Conservation (phyloP, 2,888 invertebrate species). For the Chouioia cunea region DNA sequence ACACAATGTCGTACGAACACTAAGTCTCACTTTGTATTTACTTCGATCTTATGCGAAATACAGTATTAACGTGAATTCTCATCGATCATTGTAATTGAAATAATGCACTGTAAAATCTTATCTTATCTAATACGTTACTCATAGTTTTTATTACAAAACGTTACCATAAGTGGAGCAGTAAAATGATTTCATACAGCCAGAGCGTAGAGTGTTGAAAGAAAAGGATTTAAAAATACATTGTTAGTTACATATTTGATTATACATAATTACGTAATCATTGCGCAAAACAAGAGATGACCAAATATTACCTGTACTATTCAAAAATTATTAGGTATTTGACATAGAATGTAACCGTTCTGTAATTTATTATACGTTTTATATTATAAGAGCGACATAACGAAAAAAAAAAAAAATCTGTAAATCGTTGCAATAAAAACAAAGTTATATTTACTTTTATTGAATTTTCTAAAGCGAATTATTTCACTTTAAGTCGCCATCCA, state of each 20-base stretch:
- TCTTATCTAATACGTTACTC: conserved; percentile 12
- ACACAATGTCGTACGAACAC: conserved; percentile 15
- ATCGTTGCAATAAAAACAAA: conserved; percentile 45
- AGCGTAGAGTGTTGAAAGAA: conserved; percentile 28
- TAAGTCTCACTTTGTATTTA: conserved; percentile 34
- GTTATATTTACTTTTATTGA: conserved; percentile 20
- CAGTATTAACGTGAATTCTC: conserved; percentile 56
- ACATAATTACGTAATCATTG: conserved; percentile 41
- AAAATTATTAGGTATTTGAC: conserved; percentile 56
- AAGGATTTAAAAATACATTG: conserved; percentile 40
- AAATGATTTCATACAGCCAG: conserved; percentile 32
- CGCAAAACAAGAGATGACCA: conserved; percentile 62
- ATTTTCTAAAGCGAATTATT: not conserved
- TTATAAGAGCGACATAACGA: conserved; percentile 37
- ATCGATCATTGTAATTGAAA: conserved; percentile 22
- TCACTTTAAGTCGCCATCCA: no score
- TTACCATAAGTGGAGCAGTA: conserved; percentile 43
- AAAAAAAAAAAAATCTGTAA: conserved; percentile 40
- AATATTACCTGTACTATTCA: conserved; percentile 63
- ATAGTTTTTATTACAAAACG: conserved; percentile 36
- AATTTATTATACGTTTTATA: conserved; percentile 62
- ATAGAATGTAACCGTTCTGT: conserved; percentile 54
- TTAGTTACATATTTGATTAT: conserved; percentile 45
- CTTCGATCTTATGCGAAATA: conserved; percentile 49
- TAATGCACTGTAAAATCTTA: conserved; percentile 38